phyloP scores from a whole-genome alignment of 2,888 invertebrate genomes.

The Amphiduros pacificus region DNA sequence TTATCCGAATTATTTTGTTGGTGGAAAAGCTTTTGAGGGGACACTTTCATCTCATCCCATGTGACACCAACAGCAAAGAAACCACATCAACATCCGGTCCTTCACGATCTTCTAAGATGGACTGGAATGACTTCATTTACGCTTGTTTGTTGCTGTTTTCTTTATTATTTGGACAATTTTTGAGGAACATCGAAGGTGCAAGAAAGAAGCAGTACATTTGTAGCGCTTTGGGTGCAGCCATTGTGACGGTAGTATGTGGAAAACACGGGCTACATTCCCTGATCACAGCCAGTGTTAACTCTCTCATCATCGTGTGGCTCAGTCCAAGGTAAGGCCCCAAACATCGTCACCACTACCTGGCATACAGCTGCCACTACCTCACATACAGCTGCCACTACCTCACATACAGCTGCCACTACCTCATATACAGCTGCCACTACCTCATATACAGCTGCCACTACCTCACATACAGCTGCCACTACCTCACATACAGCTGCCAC shows the following conservation, averaged over 20 bases:
- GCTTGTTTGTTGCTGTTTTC: conserved; percentile 41
- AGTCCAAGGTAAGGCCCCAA: conserved; percentile 21
- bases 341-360: neutral
- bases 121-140: conserved; percentile 44
- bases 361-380: neutral
- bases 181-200: conserved; percentile 34
- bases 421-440: too few relatives aligned
- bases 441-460: too few relatives aligned
- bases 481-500: too few relatives aligned
- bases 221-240: conserved; percentile 32
- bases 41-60: too few relatives aligned
- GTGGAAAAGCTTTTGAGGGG: too few relatives aligned
- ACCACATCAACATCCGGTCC: too few relatives aligned
- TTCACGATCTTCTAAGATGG: too few relatives aligned
- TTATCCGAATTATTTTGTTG: too few relatives aligned
- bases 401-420: too few relatives aligned
- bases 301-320: conserved; percentile 34
- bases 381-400: neutral
- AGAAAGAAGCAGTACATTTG: conserved; percentile 34
- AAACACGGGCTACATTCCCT: conserved; percentile 38
- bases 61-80: too few relatives aligned
- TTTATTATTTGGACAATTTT: conserved; percentile 37
- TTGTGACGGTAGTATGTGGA: conserved; percentile 39
- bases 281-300: conserved; percentile 44
- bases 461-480: too few relatives aligned